Base-by-base conservation (phyloP, 2,113 vertebrate species). In the Sphyrna mokarran region DNA sequence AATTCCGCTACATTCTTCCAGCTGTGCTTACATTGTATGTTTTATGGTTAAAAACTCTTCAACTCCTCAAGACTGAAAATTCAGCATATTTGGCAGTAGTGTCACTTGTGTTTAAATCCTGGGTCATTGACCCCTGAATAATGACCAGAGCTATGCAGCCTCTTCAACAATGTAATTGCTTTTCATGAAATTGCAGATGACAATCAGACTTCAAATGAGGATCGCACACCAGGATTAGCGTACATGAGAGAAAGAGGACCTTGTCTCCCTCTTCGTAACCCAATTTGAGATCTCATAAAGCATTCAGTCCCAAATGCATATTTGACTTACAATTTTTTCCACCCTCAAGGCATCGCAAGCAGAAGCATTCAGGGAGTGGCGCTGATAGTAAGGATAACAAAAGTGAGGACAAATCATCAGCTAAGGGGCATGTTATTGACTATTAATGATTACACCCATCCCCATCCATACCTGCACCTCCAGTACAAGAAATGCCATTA, bases 71-170 rank as follows among this genome's bases (percentile, higher is more conserved):
- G 68, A 68, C 26, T 26, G 63, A 72, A 95, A 72, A 70, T 72
- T 95, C 94, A 72, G 66, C 93, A 70, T 40, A 70, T 94, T 68
- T 94, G 93, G 66, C 94, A 72, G 94, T 70, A 40, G 68, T 95
- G 69, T 95, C 40, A 72, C 69, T 95, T 72, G 66, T 54, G 40
- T 48, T 95, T 95, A 95, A 95, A 76, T 95, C 94, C 68, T 54
- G n/a, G 40, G 69, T 95, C 68, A 43, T 14, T 95, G 68, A 95
- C 68, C 68, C 70, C 69, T 95, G 69, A 95, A 95, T 43, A 95
- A 69, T 48, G 94, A 72, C 94, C 94, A 95, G 93, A 94, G 37
- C 70, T 94, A 95, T 29, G 66, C 94, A 48, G 68, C 94, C 66
- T 72, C 94, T 95, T 95, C 94, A 69, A 95, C 68, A 54, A 72